A percentile compares a stretch with the other conserved stretches of the same genome.
These are phyloP conservation scores for Eunapius fragilis DNA, from an alignment of 37 sponge, comb jelly and placozoan genomes.

Conservation along the genomic window DNA sequence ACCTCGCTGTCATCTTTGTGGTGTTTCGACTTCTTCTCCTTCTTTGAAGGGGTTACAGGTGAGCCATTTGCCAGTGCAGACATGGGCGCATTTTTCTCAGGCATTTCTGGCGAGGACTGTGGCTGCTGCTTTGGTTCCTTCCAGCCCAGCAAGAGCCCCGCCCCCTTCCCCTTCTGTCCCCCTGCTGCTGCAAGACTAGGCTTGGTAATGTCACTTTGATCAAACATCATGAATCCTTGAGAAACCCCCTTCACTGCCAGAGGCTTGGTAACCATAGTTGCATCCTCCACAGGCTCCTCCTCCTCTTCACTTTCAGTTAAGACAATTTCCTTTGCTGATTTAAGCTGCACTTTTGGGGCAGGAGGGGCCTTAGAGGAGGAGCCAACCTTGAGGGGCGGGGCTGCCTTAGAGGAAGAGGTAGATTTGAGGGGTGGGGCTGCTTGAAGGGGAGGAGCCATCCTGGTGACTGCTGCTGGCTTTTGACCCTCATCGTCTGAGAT, in stretches of 20 bases:
- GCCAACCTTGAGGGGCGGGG: not conserved
- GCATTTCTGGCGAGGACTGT: not conserved
- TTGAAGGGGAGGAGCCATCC: not conserved
- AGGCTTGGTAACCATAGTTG: not conserved
- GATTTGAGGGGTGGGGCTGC: not conserved
- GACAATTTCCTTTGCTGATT: constrained; percentile 57
- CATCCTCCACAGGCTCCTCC: constrained; percentile 23
- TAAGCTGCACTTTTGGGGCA: constrained; percentile 7
- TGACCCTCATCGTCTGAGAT: not conserved
- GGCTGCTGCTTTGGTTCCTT: not conserved
- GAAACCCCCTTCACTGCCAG: not conserved
- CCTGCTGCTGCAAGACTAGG: not conserved
- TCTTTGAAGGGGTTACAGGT: not conserved
- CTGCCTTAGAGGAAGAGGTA: no score
- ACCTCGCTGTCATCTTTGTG: not conserved
- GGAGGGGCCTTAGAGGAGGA: not conserved
- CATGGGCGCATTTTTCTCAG: not conserved
- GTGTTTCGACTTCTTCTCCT: not conserved
- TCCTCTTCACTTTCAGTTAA: constrained; percentile 66
- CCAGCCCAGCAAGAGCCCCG: not conserved
- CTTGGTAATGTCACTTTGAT: not conserved
- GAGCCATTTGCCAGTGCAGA: not conserved
- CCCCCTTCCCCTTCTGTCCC: not conserved
- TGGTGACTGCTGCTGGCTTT: not conserved
- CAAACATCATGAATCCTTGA: not conserved